Conservation (phyloP, 1,140 invertebrate genomes). For the Callitettix versicolor region DNA sequence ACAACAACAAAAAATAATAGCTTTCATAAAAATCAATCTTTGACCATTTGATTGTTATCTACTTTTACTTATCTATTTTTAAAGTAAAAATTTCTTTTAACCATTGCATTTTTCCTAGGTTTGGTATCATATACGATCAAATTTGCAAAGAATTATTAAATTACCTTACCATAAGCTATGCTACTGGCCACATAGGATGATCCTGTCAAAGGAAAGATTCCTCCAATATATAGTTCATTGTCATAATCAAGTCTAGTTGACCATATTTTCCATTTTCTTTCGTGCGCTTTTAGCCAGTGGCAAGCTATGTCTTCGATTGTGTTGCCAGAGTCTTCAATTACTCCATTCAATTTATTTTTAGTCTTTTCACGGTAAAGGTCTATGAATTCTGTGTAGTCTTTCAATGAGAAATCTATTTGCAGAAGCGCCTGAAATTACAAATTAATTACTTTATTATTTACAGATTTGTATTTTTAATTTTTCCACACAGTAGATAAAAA, state of each 20-base stretch:
- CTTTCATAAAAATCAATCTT: no score
- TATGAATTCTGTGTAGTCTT: slow-evolving; percentile 44
- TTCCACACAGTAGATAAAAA: no score
- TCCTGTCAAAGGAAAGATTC: slow-evolving; percentile 60
- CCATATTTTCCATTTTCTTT: slow-evolving; percentile 43
- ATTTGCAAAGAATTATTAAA: no score
- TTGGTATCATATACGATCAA: no score
- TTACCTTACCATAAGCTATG: neutral
- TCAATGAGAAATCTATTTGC: slow-evolving; percentile 41
- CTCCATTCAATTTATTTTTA: slow-evolving; percentile 24
- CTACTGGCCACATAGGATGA: neutral
- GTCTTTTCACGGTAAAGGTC: slow-evolving; percentile 31
- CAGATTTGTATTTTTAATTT: neutral
- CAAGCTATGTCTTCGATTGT: slow-evolving; percentile 44
- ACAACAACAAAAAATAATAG: no score
- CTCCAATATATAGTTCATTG: slow-evolving; percentile 51
- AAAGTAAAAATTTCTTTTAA: no score
- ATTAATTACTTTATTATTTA: neutral
- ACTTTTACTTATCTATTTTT: no score
- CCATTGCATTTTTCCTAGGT: no score
- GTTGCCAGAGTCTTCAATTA: slow-evolving; percentile 22
- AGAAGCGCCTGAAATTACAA: slow-evolving; percentile 37
- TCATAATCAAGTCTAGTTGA: slow-evolving; percentile 37
- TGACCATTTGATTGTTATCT: no score
- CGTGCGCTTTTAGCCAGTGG: slow-evolving; percentile 49